Evolutionary conservation across 2,797 vertebrate species (phyloP), one percentile per base, ranked within the genome.

Genomic region (Thaleichthys pacificus): DNA sequence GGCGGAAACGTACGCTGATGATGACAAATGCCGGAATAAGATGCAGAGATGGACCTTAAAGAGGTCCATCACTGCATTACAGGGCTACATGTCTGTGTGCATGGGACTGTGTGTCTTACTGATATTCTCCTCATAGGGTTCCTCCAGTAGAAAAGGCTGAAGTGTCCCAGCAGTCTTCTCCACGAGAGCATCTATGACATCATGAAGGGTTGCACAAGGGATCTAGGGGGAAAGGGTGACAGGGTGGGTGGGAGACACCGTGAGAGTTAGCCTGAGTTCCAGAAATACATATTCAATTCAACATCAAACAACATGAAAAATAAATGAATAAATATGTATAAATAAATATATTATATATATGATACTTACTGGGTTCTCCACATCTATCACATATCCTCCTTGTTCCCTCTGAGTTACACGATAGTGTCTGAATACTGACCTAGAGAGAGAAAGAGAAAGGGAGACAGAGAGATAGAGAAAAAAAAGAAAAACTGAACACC

Each of bases 71-170:
- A 11, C 66, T 4, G 71, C 0, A 42, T 60, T 5, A 19, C 42
- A 28, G 22, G n/a, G 42, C 5, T 21, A 3, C 7, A 66, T 4
- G 73, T 0, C 51, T 64, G 11, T 22, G 56, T 30, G 32, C 61
- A 17, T 56, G 51, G 19, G 51, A 56, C 15, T 56, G 32, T 17
- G 30, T 8, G 24, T 80, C 95, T 83, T 82, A 96, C 96, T 95
- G 79, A 97, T 93, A 62, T 91, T 94, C 75, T 94, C 92, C 79
- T 96, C 93, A 1, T 96, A 96, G 32, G 94, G 93, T 69, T 93
- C 92, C 14, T 93, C 92, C 65, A 94, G 84, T 3, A 93, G 83
- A 69, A 95, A 95, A 6, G 95, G 95, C 70, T 92, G 90, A 21
- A 96, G 90, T 2, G 90, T 89, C 17, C 92, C 93, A 0, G 92